Conservation (phyloP, 1,140 invertebrate genomes). For the Patella vulgata region DNA sequence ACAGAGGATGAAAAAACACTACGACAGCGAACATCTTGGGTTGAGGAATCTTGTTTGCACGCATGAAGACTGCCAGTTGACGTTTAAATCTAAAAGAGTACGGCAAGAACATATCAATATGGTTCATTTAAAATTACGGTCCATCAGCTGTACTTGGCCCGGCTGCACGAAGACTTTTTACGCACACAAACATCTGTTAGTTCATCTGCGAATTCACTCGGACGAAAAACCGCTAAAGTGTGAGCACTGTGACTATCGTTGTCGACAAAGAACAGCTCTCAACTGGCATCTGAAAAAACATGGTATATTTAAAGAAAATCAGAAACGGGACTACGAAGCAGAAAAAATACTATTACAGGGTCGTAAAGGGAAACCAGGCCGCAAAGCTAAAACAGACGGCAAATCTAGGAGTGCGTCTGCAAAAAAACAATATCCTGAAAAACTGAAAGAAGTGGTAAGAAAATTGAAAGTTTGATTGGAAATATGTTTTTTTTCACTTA, state of each 20-base stretch:
- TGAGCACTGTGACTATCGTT: conserved; percentile 65
- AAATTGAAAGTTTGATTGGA: neutral
- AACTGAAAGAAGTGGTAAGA: neutral
- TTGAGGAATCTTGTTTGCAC: too few relatives aligned
- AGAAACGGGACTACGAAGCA: neutral
- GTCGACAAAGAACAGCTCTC: conserved; percentile 33
- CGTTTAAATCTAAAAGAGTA: too few relatives aligned
- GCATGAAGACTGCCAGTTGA: too few relatives aligned
- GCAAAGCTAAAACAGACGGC: neutral
- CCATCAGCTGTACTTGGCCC: conserved; percentile 26
- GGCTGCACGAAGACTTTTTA: conserved; percentile 28
- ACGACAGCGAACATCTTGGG: too few relatives aligned
- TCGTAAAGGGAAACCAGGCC: neutral
- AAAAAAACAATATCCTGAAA: conserved; percentile 4
- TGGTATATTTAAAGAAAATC: conserved; percentile 12
- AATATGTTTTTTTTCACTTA: neutral
- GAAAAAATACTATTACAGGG: too few relatives aligned
- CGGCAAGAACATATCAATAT: too few relatives aligned
- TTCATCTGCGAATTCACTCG: conserved; percentile 81
- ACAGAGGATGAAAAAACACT: too few relatives aligned
- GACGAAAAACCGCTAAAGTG: conserved; percentile 84
- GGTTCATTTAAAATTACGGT: conserved; percentile 7
- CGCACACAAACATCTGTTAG: conserved; percentile 70
- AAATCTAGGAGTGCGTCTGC: neutral
- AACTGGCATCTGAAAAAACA: conserved; percentile 38